phyloP scores from a whole-genome alignment of 2,888 invertebrate genomes.

The Tipula confusa region DNA sequence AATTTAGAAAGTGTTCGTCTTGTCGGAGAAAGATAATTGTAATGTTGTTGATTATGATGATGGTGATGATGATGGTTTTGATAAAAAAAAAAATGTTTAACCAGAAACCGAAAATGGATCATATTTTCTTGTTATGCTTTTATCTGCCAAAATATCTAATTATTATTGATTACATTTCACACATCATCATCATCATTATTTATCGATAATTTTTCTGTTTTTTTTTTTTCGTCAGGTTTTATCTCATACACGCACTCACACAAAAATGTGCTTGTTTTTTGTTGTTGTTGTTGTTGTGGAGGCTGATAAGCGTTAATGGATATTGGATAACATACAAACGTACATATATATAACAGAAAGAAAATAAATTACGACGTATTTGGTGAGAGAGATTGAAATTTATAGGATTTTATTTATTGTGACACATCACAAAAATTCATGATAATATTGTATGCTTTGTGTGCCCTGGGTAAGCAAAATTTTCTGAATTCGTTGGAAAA shows the following conservation, averaged over 20 bases:
- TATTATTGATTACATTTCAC: conserved; percentile 20
- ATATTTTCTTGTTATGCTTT: background rate
- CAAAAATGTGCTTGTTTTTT: background rate
- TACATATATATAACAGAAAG: too few species aligned
- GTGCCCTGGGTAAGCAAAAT: background rate
- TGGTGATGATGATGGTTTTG: background rate
- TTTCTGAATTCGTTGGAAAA: background rate
- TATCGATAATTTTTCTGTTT: background rate
- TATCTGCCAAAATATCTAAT: conserved; percentile 7
- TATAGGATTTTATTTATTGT: conserved; percentile 3
- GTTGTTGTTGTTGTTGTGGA: background rate
- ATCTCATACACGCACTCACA: background rate
- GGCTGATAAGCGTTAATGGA: conserved; percentile 14
- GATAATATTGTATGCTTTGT: background rate
- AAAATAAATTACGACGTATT: background rate
- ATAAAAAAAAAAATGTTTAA: background rate
- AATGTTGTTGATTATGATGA: too few species aligned
- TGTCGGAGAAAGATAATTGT: too few species aligned
- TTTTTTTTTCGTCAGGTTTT: background rate
- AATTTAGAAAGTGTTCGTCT: background rate
- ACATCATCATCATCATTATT: background rate
- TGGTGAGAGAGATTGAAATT: background rate
- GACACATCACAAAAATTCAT: background rate
- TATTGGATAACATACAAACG: conserved; percentile 6
- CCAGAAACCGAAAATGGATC: background rate